Conservation (phyloP, 2,113 vertebrate genomes). For the Anhinga anhinga region DNA sequence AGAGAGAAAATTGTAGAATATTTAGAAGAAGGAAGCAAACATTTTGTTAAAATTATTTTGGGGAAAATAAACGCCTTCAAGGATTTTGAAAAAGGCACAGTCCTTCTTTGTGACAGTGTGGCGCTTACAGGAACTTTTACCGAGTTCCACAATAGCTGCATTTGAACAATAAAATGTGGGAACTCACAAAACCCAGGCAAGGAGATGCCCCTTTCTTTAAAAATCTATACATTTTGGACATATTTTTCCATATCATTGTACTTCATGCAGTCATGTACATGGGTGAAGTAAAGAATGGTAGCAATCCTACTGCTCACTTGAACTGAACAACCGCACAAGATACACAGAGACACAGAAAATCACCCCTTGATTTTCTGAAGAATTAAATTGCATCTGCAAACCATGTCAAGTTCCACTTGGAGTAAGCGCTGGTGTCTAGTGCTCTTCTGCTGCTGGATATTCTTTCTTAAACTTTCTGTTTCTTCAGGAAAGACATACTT, state of each 20-base stretch:
- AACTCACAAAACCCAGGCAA: neutral
- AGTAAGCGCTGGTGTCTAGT: neutral
- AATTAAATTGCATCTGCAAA: slow-evolving; percentile 23
- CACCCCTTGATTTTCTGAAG: slow-evolving; percentile 9
- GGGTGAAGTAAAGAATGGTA: neutral
- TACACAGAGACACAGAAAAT: neutral
- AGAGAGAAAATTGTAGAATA: neutral
- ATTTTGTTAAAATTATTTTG: slow-evolving; percentile 16
- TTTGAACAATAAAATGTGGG: neutral
- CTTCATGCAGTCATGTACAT: neutral
- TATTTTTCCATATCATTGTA: neutral
- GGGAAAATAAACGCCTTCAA: neutral
- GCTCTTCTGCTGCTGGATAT: neutral
- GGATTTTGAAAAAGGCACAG: neutral
- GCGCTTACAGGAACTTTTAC: neutral
- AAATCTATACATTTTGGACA: neutral
- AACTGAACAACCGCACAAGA: neutral
- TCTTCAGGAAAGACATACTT: neutral
- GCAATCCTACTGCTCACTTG: neutral
- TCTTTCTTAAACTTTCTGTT: neutral
- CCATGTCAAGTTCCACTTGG: neutral
- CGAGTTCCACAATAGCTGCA: neutral
- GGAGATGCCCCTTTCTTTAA: neutral
- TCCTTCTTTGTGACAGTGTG: neutral
- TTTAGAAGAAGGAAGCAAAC: slow-evolving; percentile 45